These are phyloP conservation scores for Entomobrya multifasciata DNA, from an alignment of 2,888 invertebrate species.

Conservation along the genomic window DNA sequence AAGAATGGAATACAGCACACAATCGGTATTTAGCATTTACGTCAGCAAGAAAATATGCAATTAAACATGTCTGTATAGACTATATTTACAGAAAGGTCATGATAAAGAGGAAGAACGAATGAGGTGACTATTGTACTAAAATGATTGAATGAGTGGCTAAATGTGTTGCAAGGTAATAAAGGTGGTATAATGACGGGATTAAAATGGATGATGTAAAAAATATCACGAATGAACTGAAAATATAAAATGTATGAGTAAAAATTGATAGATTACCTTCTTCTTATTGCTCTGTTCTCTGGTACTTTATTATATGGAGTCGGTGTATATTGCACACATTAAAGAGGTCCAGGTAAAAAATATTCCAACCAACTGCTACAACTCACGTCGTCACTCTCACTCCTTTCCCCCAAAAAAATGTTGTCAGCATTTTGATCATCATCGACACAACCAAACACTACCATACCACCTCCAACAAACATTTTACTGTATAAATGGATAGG, in stretches of 20 bases:
- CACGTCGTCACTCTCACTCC: slow-evolving; percentile 16
- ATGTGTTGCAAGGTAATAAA: slow-evolving; percentile 23
- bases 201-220: slow-evolving; percentile 28
- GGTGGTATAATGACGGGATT: slow-evolving; percentile 1
- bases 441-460: background rate
- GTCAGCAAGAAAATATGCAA: background rate
- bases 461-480: background rate
- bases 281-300: no score
- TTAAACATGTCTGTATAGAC: background rate
- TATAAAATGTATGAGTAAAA: no score
- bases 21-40: no score
- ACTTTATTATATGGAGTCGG: background rate
- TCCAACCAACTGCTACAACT: background rate
- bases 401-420: background rate
- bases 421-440: background rate
- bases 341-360: background rate
- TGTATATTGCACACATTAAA: background rate
- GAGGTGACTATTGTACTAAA: background rate
- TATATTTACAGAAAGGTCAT: background rate
- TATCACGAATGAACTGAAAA: background rate
- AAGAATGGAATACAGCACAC: no score
- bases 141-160: background rate
- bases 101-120: slow-evolving; percentile 2
- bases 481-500: slow-evolving; percentile 17
- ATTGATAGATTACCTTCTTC: slow-evolving; percentile 38